Conservation (phyloP, 2,888 invertebrate genomes). For the Acronicta psi region DNA sequence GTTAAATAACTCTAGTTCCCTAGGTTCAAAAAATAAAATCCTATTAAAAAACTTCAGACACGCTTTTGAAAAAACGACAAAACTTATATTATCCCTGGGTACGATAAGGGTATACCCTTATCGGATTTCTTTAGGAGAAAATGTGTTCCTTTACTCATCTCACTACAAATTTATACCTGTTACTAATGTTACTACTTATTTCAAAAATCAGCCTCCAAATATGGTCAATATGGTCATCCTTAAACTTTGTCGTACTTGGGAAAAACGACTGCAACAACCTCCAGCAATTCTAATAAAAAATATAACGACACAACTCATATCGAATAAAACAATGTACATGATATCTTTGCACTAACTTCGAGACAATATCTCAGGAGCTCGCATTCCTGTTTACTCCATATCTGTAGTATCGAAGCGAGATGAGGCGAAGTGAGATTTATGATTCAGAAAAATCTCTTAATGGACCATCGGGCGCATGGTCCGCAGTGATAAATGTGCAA, state of each 20-base stretch:
- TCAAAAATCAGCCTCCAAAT: too few relatives aligned
- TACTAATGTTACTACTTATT: too few relatives aligned
- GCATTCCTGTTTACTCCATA: constrained; percentile 78
- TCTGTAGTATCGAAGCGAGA: constrained; percentile 83
- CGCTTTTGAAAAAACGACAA: too few relatives aligned
- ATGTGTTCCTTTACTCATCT: too few relatives aligned
- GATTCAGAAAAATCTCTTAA: constrained; percentile 88
- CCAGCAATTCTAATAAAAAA: constrained; percentile 35
- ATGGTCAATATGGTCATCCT: not conserved
- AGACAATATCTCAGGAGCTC: constrained; percentile 62
- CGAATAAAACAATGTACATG: constrained; percentile 50
- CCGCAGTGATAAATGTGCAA: constrained; percentile 87
- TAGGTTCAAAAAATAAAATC: too few relatives aligned
- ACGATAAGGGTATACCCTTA: too few relatives aligned
- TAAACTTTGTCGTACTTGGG: not conserved
- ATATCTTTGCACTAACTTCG: constrained; percentile 53
- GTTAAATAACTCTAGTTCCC: too few relatives aligned
- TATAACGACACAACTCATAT: constrained; percentile 33
- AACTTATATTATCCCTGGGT: too few relatives aligned
- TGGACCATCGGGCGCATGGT: constrained; percentile 85
- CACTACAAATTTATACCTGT: too few relatives aligned
- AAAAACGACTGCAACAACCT: constrained; percentile 1
- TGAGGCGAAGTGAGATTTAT: constrained; percentile 88
- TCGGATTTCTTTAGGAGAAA: too few relatives aligned
- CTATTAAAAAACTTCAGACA: too few relatives aligned